Conservation (phyloP, 1,140 invertebrate species). For the Listronotus oregonensis region DNA sequence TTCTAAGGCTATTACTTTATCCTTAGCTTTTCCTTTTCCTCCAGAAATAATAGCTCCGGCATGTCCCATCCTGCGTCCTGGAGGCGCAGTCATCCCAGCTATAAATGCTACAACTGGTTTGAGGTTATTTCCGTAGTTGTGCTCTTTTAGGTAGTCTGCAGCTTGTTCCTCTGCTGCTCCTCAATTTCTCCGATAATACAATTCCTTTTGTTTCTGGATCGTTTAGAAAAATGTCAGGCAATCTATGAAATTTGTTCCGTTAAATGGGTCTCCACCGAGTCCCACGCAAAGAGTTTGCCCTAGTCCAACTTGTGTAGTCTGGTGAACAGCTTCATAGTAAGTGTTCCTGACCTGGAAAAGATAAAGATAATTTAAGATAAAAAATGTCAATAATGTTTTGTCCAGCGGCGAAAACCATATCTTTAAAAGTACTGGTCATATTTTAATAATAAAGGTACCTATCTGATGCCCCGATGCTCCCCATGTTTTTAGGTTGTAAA, state of each 20-base stretch:
- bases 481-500: too few relatives aligned
- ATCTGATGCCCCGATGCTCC: too few relatives aligned
- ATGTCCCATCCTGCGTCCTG: slow-evolving; percentile 97
- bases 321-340: slow-evolving; percentile 99
- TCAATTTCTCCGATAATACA: slow-evolving; percentile 95
- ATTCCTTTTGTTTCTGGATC: slow-evolving; percentile 96
- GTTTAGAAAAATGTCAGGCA: slow-evolving; percentile 93
- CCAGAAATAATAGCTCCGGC: slow-evolving; percentile 97
- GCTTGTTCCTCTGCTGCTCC: slow-evolving; percentile 95
- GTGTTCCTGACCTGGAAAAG: slow-evolving; percentile 65
- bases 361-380: too few relatives aligned
- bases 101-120: slow-evolving; percentile 99
- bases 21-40: slow-evolving; percentile 94
- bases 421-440: too few relatives aligned
- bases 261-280: slow-evolving; percentile 99
- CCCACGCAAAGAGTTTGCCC: slow-evolving; percentile 97
- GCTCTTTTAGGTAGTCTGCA: slow-evolving; percentile 87
- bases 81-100: slow-evolving; percentile 96
- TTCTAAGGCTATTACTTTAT: slow-evolving; percentile 95
- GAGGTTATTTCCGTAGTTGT: slow-evolving; percentile 87
- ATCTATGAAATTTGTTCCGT: slow-evolving; percentile 99
- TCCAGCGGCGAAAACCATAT: too few relatives aligned
- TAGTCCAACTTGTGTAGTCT: slow-evolving; percentile 88
- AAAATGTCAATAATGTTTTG: too few relatives aligned
- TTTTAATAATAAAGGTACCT: too few relatives aligned